Evolutionary conservation across 2,888 invertebrate species (phyloP).

Genomic region (Furcula furcula): DNA sequence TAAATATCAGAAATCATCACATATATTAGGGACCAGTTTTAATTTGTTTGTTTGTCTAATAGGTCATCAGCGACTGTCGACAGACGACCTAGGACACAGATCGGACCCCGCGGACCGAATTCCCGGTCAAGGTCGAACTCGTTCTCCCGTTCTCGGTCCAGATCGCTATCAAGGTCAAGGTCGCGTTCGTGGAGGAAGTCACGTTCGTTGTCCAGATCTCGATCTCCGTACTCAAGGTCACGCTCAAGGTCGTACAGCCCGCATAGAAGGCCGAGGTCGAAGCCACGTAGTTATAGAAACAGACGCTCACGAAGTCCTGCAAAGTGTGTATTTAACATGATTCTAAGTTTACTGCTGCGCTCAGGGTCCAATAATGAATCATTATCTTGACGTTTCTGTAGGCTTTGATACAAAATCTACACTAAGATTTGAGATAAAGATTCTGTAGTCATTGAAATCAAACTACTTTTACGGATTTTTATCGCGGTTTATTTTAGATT

Average conservation of each 20-base stretch:
- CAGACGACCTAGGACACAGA: constrained; percentile 39
- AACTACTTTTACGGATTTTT: too few relatives aligned
- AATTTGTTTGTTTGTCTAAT: too few relatives aligned
- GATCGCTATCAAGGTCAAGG: constrained; percentile 39
- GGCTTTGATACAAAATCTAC: too few relatives aligned
- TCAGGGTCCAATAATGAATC: background rate
- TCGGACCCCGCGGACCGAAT: constrained; percentile 57
- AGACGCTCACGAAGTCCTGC: constrained; percentile 58
- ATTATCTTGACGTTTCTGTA: background rate
- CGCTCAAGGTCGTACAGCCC: constrained; percentile 58
- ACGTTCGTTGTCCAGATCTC: constrained; percentile 49
- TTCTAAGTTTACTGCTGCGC: background rate
- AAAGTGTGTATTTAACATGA: constrained; percentile 62
- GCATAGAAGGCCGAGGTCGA: constrained; percentile 50
- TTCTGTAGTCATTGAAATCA: too few relatives aligned
- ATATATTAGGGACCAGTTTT: too few relatives aligned
- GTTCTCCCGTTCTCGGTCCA: constrained; percentile 36
- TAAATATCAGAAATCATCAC: too few relatives aligned
- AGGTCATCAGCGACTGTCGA: constrained; percentile 43
- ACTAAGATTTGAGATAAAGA: too few relatives aligned
- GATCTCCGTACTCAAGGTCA: constrained; percentile 42
- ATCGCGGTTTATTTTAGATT: too few relatives aligned
- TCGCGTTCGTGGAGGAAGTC: constrained; percentile 53
- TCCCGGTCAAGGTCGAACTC: constrained; percentile 46
- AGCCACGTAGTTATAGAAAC: constrained; percentile 48